Base-by-base conservation (phyloP, 2,888 invertebrate species). In the Morpho deidamia region DNA sequence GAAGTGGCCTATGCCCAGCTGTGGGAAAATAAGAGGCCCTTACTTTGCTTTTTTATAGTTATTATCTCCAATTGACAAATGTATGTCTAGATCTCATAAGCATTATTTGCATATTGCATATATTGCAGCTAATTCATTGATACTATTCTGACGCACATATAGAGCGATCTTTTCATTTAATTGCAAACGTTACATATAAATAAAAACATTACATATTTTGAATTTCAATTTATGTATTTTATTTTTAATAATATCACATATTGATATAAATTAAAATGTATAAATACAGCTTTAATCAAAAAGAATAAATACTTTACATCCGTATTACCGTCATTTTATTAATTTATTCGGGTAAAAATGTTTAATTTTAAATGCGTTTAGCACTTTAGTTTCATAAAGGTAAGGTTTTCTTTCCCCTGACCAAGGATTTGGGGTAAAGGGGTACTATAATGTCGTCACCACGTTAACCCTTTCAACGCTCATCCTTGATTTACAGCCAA, bases 401-500 rank as follows among this genome's bases (percentile, higher is more conserved):
- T 52, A 54, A 43, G 48, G 48, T 51, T 42, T 40, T 7, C 65
- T 23, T 23, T 23, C 23, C 23, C 23, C 23, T 23, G 23, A 5
- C 23, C 4, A 23, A 23, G 23, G 23, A n/a, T 23, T 23, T 23
- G 69, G 74, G 74, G 76, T 76, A 71, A 74, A 76, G 70, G 74
- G 71, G 64, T 71, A 68, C 69, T 72, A 72, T 62, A 62, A 58
- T 75, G 76, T 83, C 79, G 68, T 76, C 76, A 67, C 69, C 69
- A 61, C 67, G 71, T 83, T 81, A 84, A 76, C 76, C 80, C 82
- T 81, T 82, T 84, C 81, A 77, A 65, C 75, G 76, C 71, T 71
- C 71, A 71, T 72, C 78, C 76, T 78, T 87, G 86, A 86, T 86
- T 83, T 83, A 86, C 81, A 54, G 71, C 61, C 44, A 66, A 70